Evolutionary conservation across 2,888 invertebrate genomes (phyloP).

Genomic region (Lasioglossum calceatum): DNA sequence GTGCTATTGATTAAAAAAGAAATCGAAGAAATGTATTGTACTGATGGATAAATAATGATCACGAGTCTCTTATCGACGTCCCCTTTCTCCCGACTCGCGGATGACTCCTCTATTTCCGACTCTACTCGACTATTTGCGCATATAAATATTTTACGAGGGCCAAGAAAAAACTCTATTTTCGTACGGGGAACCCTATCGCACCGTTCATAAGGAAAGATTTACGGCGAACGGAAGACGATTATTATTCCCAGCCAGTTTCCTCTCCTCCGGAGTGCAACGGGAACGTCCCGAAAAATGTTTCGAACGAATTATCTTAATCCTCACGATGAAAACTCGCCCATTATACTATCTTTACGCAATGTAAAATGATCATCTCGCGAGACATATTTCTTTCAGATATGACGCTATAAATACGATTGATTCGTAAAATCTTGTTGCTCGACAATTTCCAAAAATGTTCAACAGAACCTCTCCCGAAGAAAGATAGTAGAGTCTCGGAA

Average conservation of each 20-base stretch:
- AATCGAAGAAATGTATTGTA: too few relatives aligned
- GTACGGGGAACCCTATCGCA: slow-evolving; percentile 55
- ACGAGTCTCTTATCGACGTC: slow-evolving; percentile 33
- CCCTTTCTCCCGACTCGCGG: slow-evolving; percentile 14
- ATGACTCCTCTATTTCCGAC: slow-evolving; percentile 47
- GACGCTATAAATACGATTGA: neutral
- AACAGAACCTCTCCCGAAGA: too few relatives aligned
- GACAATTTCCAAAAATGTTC: neutral
- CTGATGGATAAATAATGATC: neutral
- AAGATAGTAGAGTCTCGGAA: neutral
- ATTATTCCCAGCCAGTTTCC: slow-evolving; percentile 55
- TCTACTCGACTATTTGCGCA: slow-evolving; percentile 59
- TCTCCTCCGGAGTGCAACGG: slow-evolving; percentile 17
- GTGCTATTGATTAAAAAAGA: too few relatives aligned
- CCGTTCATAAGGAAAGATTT: slow-evolving; percentile 73
- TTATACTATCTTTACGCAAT: neutral
- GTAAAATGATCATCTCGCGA: neutral
- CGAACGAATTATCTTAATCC: neutral
- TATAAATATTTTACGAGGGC: slow-evolving; percentile 59
- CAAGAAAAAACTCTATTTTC: slow-evolving; percentile 57
- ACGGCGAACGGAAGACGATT: slow-evolving; percentile 73
- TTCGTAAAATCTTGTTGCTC: too few relatives aligned
- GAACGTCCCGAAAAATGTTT: neutral
- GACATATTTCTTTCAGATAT: neutral
- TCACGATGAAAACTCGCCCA: neutral